phyloP scores from a whole-genome alignment of 2,113 vertebrate genomes.

The Tretioscincus oriximinensis region DNA sequence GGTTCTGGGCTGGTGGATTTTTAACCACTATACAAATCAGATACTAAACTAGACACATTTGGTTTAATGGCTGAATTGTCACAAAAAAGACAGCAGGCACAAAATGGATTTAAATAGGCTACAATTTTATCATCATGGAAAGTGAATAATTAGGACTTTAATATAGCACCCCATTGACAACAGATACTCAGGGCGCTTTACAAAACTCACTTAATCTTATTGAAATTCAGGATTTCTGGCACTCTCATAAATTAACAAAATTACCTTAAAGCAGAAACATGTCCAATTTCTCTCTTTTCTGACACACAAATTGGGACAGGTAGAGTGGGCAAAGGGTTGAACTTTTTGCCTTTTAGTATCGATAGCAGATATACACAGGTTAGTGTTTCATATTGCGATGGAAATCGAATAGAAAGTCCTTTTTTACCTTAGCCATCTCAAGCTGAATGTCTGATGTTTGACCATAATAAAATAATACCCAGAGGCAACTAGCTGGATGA shows the following conservation, averaged over 20 bases:
- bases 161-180: neutral
- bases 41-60: neutral
- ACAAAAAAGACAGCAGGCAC: conserved; percentile 6
- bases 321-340: neutral
- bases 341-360: neutral
- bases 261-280: neutral
- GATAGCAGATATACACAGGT: no score
- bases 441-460: no score
- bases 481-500: no score
- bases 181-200: neutral
- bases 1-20: neutral
- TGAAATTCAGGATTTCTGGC: neutral
- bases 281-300: neutral
- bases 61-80: neutral
- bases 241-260: neutral
- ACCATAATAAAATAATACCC: no score
- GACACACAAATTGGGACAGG: no score
- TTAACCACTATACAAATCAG: neutral
- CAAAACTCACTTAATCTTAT: neutral
- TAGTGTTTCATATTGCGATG: no score
- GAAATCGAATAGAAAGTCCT: no score
- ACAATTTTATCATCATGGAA: neutral
- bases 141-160: neutral
- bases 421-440: no score
- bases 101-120: conserved; percentile 5